phyloP scores from a whole-genome alignment of 2,113 vertebrate genomes.

The Muntiacus muntjak region DNA sequence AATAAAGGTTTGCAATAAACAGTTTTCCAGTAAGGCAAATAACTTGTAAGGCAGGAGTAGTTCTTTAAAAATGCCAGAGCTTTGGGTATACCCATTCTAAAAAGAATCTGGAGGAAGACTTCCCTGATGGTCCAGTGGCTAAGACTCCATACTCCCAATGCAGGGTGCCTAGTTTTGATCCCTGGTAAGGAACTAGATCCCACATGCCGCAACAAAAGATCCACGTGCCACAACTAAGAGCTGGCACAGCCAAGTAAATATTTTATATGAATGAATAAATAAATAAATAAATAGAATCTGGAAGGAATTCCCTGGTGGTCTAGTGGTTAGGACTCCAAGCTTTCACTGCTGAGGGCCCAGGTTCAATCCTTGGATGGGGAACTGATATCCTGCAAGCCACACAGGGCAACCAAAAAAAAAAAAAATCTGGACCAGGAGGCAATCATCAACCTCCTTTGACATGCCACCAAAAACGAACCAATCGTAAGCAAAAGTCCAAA shows the following conservation, averaged over 20 bases:
- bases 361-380: neutral
- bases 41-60: neutral
- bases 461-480: slow-evolving; percentile 5
- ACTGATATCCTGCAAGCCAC: neutral
- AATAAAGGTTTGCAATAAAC: neutral
- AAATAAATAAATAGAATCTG: neutral
- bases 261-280: neutral
- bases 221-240: neutral
- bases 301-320: neutral
- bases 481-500: neutral
- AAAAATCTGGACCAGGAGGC: neutral
- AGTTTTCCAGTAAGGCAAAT: neutral
- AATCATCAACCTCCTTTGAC: neutral
- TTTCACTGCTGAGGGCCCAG: neutral
- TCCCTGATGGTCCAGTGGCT: neutral
- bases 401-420: neutral
- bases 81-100: neutral
- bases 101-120: neutral
- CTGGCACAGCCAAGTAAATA: neutral
- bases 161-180: neutral
- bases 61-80: neutral
- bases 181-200: neutral
- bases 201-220: neutral
- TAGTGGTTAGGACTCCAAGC: neutral
- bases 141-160: neutral